phyloP scores from a whole-genome alignment of 2,113 vertebrate species.

The Crotalus viridis region DNA sequence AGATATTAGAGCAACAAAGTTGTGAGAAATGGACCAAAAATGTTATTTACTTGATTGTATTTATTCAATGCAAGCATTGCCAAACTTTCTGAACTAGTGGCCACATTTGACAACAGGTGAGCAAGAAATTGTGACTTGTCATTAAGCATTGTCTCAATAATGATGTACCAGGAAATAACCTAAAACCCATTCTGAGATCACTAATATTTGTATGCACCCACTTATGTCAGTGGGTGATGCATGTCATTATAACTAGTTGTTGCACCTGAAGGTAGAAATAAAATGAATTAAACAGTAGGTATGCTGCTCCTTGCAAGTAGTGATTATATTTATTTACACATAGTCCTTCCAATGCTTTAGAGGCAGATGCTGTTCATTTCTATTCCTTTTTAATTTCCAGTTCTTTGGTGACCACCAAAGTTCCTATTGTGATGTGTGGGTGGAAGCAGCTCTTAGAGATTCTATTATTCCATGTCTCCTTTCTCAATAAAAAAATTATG shows the following conservation, averaged over 20 bases:
- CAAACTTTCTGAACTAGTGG: not conserved
- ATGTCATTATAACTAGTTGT: conserved; percentile 1
- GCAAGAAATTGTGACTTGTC: not conserved
- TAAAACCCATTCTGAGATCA: not conserved
- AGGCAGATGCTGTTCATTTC: conserved; percentile 10
- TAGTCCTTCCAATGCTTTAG: not conserved
- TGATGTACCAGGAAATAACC: not conserved
- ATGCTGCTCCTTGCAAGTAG: not conserved
- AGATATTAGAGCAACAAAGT: not conserved
- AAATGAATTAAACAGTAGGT: not conserved
- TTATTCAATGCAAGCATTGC: not conserved
- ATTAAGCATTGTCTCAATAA: not conserved
- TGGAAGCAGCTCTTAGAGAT: conserved; percentile 15
- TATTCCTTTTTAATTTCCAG: conserved; percentile 30
- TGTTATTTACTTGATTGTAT: not conserved
- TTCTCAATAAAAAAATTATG: not conserved
- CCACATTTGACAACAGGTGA: not conserved
- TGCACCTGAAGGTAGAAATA: not conserved
- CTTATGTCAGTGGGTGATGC: not conserved
- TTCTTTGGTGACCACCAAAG: not conserved
- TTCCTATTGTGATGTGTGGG: conserved; percentile 2
- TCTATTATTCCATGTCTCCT: conserved; percentile 27
- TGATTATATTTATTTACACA: conserved; percentile 24
- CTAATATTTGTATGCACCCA: conserved; percentile 15
- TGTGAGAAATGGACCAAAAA: not conserved